A percentile compares a stretch with the other conserved stretches of the same genome.
These are phyloP conservation scores for Lapara coniferarum DNA, from an alignment of 2,888 invertebrate species.

Conservation along the genomic window DNA sequence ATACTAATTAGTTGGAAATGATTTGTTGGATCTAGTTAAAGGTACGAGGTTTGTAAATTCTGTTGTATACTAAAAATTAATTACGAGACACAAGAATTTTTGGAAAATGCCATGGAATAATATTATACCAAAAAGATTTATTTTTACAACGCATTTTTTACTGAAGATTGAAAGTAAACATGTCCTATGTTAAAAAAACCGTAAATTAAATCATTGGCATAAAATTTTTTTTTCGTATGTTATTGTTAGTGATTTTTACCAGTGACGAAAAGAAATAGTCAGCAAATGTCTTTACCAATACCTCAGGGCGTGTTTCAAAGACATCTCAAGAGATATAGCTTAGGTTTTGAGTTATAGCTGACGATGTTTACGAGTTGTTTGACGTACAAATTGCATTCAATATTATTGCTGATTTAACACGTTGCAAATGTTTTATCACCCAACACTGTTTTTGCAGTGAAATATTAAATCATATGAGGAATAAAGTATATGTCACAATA, in stretches of 20 bases:
- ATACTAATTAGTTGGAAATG: neutral
- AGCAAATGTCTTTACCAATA: neutral
- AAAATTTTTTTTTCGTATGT: neutral
- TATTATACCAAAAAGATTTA: too few species aligned
- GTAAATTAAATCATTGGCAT: too few species aligned
- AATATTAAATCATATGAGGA: neutral
- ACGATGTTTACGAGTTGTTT: constrained; percentile 23
- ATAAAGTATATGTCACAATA: neutral
- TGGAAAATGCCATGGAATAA: too few species aligned
- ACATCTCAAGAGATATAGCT: constrained; percentile 16
- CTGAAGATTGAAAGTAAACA: too few species aligned
- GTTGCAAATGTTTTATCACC: neutral
- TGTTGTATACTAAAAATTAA: too few species aligned
- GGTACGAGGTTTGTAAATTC: too few species aligned
- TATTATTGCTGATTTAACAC: constrained; percentile 19
- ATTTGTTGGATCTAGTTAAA: neutral
- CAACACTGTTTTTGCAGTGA: constrained; percentile 1
- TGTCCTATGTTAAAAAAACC: too few species aligned
- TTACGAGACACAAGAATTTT: too few species aligned
- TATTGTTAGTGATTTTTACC: neutral
- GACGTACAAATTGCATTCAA: constrained; percentile 16
- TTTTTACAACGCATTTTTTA: too few species aligned
- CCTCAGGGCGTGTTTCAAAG: neutral
- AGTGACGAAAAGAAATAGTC: neutral
- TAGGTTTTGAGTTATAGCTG: neutral